A percentile compares a stretch with the other conserved stretches of the same genome.
Conservation (phyloP, 2,888 invertebrate genomes). For the Gonocerus acuteangulatus region DNA sequence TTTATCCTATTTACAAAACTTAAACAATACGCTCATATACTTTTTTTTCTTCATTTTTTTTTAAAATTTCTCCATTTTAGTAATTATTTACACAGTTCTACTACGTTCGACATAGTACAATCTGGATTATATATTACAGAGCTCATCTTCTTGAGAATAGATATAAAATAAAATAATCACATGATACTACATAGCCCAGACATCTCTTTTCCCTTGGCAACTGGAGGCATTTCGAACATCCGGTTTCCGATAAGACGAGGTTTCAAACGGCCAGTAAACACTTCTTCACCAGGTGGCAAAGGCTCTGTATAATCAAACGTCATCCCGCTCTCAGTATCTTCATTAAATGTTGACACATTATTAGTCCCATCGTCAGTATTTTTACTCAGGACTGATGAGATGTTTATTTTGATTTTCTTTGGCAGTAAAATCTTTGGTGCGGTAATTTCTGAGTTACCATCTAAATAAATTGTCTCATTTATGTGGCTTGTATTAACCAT, state of each 20-base stretch:
- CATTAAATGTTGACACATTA: conserved; percentile 27
- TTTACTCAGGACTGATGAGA: conserved; percentile 45
- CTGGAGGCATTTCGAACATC: conserved; percentile 62
- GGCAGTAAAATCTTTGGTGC: conserved; percentile 41
- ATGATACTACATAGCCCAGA: conserved; percentile 82
- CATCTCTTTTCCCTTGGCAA: conserved; percentile 66
- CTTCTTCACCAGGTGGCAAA: conserved; percentile 53
- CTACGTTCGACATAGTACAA: background rate
- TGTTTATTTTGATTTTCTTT: conserved; percentile 69
- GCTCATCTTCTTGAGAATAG: no score
- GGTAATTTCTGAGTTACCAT: conserved; percentile 66
- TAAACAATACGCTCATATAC: no score
- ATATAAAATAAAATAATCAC: conserved; percentile 52
- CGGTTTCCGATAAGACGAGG: conserved; percentile 57
- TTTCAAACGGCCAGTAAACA: conserved; percentile 47
- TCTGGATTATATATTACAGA: background rate
- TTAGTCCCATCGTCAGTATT: conserved; percentile 48
- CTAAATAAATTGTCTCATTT: conserved; percentile 41
- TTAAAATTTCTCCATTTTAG: no score
- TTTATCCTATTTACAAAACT: background rate
- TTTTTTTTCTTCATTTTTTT: no score
- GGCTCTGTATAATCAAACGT: conserved; percentile 43
- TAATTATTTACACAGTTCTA: background rate
- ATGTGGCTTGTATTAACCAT: conserved; percentile 57
- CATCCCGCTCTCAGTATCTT: conserved; percentile 28